Evolutionary conservation across 2,888 invertebrate species (phyloP), one percentile per base, ranked within the genome.

Genomic region (Eilema griseolum): DNA sequence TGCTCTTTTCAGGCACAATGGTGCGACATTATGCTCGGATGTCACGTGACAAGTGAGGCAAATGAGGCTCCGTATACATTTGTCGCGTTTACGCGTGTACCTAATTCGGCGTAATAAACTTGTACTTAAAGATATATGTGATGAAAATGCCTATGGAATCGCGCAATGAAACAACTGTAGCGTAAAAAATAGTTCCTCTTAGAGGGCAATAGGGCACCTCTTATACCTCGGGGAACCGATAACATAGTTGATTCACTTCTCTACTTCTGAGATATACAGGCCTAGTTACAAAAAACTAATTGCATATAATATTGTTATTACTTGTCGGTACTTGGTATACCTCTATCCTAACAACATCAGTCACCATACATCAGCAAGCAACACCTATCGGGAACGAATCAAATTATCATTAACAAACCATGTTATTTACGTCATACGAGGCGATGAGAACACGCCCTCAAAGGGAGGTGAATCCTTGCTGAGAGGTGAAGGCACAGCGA

Each of bases 11-110:
- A 59, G 24, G 46, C 69, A 67, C 66, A 73, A 28, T n/a, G 20
- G 57, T 41, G 14, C 41, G 12, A 26, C 26, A 75, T 69, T 76
- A 63, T 59, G 62, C 71, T 64, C 37, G 66, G 56, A 71, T 70
- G 68, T 70, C 59, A 23, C 61, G 59, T 56, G 61, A 69, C 70
- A 70, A 70, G 65, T 37, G 66, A 66, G 61, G 61, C 33, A 70
- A 70, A 70, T 70, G 70, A 70, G 59, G 52, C 28, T 24, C 5
- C 46, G 20, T 46, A 20, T 46, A 52, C 52, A 10, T n/a, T n/a
- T 8, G 24, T 61, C 3, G 20, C 0, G 23, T 23, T 52, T 52
- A 1, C 16, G 2, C 20, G n/a, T 52, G n/a, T 52, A 52, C 52
- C 10, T 52, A 52, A n/a, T 52, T 8, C 2, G 7, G 0, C 20